Conservation (phyloP, 2,113 vertebrate genomes). For the Micromys minutus region DNA sequence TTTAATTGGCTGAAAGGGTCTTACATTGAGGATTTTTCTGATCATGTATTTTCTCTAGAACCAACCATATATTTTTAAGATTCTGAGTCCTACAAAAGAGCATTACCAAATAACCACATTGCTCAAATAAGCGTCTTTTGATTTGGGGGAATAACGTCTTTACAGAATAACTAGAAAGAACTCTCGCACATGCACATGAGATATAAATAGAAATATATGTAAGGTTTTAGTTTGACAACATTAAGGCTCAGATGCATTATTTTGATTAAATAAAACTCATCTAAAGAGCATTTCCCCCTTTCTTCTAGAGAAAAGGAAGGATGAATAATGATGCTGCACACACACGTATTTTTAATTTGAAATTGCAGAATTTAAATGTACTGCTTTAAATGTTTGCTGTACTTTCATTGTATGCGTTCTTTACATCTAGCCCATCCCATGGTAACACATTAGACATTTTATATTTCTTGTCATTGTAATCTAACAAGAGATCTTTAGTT, state of each 20-base stretch:
- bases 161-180: neutral
- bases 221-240: neutral
- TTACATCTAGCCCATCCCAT: neutral
- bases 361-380: neutral
- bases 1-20: neutral
- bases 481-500: neutral
- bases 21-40: neutral
- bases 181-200: neutral
- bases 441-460: neutral
- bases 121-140: neutral
- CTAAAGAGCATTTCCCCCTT: neutral
- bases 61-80: neutral
- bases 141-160: neutral
- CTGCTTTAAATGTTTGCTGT: neutral
- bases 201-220: neutral
- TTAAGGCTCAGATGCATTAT: neutral
- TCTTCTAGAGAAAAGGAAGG: neutral
- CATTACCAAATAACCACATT: neutral
- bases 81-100: neutral
- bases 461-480: neutral
- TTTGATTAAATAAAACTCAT: constrained; percentile 13
- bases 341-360: constrained; percentile 17
- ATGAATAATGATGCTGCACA: neutral
- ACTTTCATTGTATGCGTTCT: constrained; percentile 5
- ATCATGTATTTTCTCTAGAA: constrained; percentile 6